Percentiles rank a stretch among this genome's conserved stretches.
Conservation (phyloP, 2,113 vertebrate species). For the Triplophysa siluroides region DNA sequence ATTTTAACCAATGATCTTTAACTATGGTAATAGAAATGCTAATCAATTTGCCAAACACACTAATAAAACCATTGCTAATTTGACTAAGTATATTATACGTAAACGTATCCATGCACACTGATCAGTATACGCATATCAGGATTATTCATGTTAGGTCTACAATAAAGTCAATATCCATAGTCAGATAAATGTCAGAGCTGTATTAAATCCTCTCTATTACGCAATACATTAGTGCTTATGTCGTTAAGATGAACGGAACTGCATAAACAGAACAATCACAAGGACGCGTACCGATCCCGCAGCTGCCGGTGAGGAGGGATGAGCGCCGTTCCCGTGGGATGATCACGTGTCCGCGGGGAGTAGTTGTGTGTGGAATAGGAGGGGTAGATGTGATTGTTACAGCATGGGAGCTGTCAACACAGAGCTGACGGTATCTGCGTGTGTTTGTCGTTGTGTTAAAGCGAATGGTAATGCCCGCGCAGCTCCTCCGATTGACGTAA, state of each 20-base stretch:
- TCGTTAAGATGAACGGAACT: neutral
- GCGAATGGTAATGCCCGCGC: neutral
- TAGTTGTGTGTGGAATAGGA: conserved; percentile 43
- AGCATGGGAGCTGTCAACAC: conserved; percentile 17
- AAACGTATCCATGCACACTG: too few relatives aligned
- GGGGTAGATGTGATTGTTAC: conserved; percentile 41
- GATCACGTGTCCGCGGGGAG: conserved; percentile 63
- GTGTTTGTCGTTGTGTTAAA: neutral
- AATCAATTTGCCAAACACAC: too few relatives aligned
- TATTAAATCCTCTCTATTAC: neutral
- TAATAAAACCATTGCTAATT: too few relatives aligned
- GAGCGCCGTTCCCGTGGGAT: conserved; percentile 52
- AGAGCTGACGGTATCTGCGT: neutral
- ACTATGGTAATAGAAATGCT: too few relatives aligned
- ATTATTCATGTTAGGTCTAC: too few relatives aligned
- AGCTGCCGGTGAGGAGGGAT: conserved; percentile 44
- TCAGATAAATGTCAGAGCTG: neutral
- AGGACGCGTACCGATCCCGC: conserved; percentile 41
- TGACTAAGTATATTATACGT: too few relatives aligned
- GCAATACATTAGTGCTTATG: neutral
- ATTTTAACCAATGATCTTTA: too few relatives aligned
- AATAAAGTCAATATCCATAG: neutral
- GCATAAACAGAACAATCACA: neutral
- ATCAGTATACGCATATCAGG: too few relatives aligned
- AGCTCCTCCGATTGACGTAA: neutral